A percentile compares a stretch with the other conserved stretches of the same genome.
phyloP scores from a whole-genome alignment of 2,888 invertebrate genomes.

The Brachypterus glaber region DNA sequence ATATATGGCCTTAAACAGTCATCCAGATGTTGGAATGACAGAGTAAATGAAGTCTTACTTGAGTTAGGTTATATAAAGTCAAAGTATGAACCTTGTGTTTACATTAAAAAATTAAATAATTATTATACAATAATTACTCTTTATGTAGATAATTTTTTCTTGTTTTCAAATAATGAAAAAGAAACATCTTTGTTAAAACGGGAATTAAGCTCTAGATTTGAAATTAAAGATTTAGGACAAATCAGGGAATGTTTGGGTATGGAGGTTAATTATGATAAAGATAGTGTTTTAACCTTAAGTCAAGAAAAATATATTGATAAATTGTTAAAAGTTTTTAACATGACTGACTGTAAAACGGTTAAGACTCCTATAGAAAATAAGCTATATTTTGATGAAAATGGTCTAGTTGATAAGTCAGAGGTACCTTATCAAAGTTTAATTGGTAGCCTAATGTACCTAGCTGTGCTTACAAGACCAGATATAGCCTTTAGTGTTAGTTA shows the following conservation, averaged over 20 bases:
- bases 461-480: constrained; percentile 12
- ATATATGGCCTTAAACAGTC: constrained; percentile 22
- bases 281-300: constrained; percentile 11
- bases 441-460: constrained; percentile 10
- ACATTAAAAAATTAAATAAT: constrained; percentile 7
- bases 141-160: constrained; percentile 14
- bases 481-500: constrained; percentile 10
- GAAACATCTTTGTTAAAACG: constrained; percentile 1
- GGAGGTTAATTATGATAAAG: constrained; percentile 13
- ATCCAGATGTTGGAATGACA: constrained; percentile 17
- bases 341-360: constrained; percentile 8
- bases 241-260: constrained; percentile 17
- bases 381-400: no score
- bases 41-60: constrained; percentile 9
- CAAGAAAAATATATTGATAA: constrained; percentile 18
- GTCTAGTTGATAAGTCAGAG: no score
- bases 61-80: constrained; percentile 12
- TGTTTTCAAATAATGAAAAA: constrained; percentile 12
- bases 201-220: constrained; percentile 13
- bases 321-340: constrained; percentile 11
- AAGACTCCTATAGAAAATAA: constrained; percentile 14
- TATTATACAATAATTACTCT: constrained; percentile 9
- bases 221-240: constrained; percentile 21
- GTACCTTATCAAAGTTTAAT: constrained; percentile 11
- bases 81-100: constrained; percentile 15